A percentile compares a stretch with the other conserved stretches of the same genome.
phyloP scores from a whole-genome alignment of 2,797 vertebrate genomes.

The Eutrigla gurnardus region DNA sequence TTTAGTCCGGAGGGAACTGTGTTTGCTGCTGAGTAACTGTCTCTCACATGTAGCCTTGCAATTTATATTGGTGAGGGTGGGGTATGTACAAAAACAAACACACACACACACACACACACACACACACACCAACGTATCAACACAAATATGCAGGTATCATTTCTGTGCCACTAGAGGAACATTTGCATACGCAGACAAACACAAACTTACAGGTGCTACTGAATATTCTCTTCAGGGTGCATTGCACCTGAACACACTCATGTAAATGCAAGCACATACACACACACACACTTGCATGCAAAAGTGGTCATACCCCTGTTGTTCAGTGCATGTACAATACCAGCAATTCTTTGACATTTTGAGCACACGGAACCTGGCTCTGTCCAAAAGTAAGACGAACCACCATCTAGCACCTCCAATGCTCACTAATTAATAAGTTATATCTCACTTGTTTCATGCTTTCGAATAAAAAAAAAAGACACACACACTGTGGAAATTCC shows the following conservation, averaged over 20 bases:
- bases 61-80: neutral
- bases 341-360: neutral
- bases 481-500: neutral
- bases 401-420: no score
- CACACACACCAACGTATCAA: no score
- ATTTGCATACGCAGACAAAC: neutral
- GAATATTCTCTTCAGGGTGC: neutral
- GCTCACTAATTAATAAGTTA: no score
- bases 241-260: neutral
- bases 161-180: neutral
- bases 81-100: no score
- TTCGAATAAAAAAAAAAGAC: no score
- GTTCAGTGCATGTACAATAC: neutral
- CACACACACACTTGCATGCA: neutral
- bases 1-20: constrained; percentile 37
- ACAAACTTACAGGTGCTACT: neutral
- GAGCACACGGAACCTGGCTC: no score
- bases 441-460: no score
- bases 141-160: neutral
- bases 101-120: no score
- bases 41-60: constrained; percentile 9
- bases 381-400: no score
- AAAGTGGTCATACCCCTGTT: neutral
- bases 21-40: constrained; percentile 23
- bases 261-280: neutral